These are phyloP conservation scores for Zaprionus vittiger DNA, from an alignment of 1,140 invertebrate species.

Conservation along the genomic window DNA sequence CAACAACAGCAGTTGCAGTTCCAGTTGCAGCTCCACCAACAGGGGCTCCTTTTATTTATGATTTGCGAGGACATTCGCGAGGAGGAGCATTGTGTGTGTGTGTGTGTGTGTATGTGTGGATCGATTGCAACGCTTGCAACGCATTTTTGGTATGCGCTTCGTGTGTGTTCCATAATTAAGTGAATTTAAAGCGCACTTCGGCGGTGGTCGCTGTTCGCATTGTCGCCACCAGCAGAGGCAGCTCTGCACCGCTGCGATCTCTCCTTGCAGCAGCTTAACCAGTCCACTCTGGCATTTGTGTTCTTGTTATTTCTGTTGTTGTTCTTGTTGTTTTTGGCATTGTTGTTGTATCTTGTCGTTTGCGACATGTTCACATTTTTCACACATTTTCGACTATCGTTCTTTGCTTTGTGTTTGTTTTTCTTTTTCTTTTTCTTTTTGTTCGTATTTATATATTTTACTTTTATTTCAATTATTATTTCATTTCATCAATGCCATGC, in stretches of 20 bases:
- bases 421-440: not conserved
- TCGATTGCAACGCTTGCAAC: constrained; percentile 17
- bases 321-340: constrained; percentile 20
- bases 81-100: constrained; percentile 52
- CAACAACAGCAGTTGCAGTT: not conserved
- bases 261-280: not conserved
- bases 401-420: constrained; percentile 14
- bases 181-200: constrained; percentile 77
- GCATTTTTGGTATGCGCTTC: constrained; percentile 70
- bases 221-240: constrained; percentile 29
- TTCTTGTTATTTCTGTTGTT: constrained; percentile 8
- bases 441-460: not conserved
- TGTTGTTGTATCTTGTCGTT: constrained; percentile 30
- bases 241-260: constrained; percentile 7
- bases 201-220: constrained; percentile 55
- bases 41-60: constrained; percentile 68
- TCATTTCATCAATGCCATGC: constrained; percentile 21
- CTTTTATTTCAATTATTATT: constrained; percentile 32
- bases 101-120: constrained; percentile 16
- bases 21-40: constrained; percentile 24
- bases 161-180: constrained; percentile 83
- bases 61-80: constrained; percentile 69
- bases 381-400: constrained; percentile 61
- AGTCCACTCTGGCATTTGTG: constrained; percentile 1
- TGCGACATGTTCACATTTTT: constrained; percentile 68